Percentiles rank a stretch among this genome's conserved stretches.
These are phyloP conservation scores for Dendrocincla fuliginosa DNA, from an alignment of 2,797 vertebrate genomes.

Conservation along the genomic window DNA sequence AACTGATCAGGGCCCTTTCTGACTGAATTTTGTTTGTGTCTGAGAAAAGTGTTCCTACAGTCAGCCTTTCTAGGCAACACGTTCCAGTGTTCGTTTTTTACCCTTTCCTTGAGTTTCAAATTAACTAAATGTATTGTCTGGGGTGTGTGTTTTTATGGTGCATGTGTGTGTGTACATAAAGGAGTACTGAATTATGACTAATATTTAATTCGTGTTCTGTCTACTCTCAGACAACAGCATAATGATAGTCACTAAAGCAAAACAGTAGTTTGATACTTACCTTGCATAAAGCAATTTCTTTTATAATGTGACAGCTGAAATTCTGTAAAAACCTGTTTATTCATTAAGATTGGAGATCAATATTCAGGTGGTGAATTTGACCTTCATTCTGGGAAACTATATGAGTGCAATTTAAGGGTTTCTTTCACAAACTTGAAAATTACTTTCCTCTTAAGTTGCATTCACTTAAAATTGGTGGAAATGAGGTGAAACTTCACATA, in stretches of 20 bases:
- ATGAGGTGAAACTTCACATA: neutral
- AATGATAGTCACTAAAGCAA: neutral
- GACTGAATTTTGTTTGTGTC: fast-evolving
- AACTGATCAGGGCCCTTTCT: neutral
- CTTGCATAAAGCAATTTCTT: neutral
- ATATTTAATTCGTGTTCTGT: neutral
- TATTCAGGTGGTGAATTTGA: neutral
- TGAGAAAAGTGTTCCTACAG: neutral
- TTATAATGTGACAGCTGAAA: neutral
- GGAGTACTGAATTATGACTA: neutral
- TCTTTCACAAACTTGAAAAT: neutral
- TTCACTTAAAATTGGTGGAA: neutral
- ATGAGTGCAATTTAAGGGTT: neutral
- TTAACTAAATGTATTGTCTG: neutral
- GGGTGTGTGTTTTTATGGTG: neutral
- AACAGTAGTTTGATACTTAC: neutral
- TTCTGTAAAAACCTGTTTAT: neutral
- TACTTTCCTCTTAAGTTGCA: neutral
- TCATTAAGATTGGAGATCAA: neutral
- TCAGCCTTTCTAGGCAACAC: neutral
- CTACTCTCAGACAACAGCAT: neutral
- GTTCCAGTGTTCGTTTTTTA: neutral
- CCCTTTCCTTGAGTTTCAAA: neutral
- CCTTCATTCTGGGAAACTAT: neutral
- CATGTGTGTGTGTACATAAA: neutral